A percentile compares a stretch with the other conserved stretches of the same genome.
phyloP scores from a whole-genome alignment of 53 echinoderm and acorn worm species.

The Holothuria scabra region DNA sequence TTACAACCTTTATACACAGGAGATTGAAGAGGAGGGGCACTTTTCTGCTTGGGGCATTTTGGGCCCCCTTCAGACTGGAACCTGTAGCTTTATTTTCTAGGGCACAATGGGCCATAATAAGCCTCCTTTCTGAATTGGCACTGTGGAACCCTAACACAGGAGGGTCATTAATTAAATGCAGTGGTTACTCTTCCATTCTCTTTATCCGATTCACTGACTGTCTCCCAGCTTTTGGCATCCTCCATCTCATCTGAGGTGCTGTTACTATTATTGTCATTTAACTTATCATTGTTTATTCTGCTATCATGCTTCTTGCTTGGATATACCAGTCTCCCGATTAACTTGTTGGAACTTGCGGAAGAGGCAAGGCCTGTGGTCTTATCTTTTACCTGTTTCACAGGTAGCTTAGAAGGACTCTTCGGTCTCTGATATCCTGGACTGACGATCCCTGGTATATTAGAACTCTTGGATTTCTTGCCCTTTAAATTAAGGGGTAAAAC shows the following conservation, averaged over 20 bases:
- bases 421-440: constrained; percentile 23
- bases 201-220: neutral
- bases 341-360: too few species aligned
- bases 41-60: too few species aligned
- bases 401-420: constrained; percentile 35
- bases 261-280: constrained; percentile 9
- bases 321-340: too few species aligned
- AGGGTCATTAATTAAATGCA: too few species aligned
- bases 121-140: too few species aligned
- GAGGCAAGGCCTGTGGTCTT: neutral
- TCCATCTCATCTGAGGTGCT: neutral
- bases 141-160: too few species aligned
- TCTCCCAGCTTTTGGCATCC: constrained; percentile 10
- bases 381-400: constrained; percentile 10
- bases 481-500: neutral
- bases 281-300: neutral
- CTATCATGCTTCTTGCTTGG: too few species aligned
- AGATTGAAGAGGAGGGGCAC: too few species aligned
- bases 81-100: too few species aligned
- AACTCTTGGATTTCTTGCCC: neutral
- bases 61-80: too few species aligned
- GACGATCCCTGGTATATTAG: constrained; percentile 16
- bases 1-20: too few species aligned
- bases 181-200: neutral
- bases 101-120: too few species aligned